Evolutionary conservation across 2,888 invertebrate species (phyloP).

Genomic region (Trimorus sp.): DNA sequence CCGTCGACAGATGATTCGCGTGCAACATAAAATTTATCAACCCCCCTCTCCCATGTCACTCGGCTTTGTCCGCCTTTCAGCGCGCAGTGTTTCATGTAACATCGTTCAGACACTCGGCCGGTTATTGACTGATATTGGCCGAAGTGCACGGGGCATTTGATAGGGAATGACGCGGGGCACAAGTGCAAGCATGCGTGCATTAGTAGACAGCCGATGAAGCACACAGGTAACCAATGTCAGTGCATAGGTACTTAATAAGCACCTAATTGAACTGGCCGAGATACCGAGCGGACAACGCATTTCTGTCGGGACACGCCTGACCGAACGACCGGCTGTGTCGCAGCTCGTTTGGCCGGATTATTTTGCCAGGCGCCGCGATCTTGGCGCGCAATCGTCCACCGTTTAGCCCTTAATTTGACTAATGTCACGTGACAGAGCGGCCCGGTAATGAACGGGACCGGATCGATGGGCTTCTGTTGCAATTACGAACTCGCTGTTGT

Average conservation of each 20-base stretch:
- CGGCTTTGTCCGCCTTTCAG: too few relatives aligned
- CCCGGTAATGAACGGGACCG: constrained; percentile 15
- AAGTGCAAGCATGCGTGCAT: constrained; percentile 71
- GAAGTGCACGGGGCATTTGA: constrained; percentile 47
- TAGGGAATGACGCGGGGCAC: constrained; percentile 55
- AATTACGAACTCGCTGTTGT: background rate
- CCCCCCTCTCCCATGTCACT: too few relatives aligned
- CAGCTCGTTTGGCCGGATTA: background rate
- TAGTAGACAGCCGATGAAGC: constrained; percentile 70
- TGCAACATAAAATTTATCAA: too few relatives aligned
- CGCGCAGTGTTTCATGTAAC: constrained; percentile 15
- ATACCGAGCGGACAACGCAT: constrained; percentile 71
- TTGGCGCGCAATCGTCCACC: constrained; percentile 16
- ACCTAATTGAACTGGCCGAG: constrained; percentile 76
- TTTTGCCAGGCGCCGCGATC: constrained; percentile 1
- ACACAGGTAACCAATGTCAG: constrained; percentile 72
- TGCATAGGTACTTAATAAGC: constrained; percentile 75
- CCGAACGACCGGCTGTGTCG: background rate
- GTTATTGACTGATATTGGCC: constrained; percentile 50
- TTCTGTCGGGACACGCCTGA: constrained; percentile 26
- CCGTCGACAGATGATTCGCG: too few relatives aligned
- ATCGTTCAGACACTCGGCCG: constrained; percentile 22
- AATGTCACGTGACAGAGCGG: constrained; percentile 12
- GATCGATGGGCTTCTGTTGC: constrained; percentile 11
- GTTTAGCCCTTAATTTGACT: constrained; percentile 31